These are phyloP conservation scores for Hypocryptadius cinnamomeus DNA, from an alignment of 2,113 vertebrate genomes.

Conservation along the genomic window DNA sequence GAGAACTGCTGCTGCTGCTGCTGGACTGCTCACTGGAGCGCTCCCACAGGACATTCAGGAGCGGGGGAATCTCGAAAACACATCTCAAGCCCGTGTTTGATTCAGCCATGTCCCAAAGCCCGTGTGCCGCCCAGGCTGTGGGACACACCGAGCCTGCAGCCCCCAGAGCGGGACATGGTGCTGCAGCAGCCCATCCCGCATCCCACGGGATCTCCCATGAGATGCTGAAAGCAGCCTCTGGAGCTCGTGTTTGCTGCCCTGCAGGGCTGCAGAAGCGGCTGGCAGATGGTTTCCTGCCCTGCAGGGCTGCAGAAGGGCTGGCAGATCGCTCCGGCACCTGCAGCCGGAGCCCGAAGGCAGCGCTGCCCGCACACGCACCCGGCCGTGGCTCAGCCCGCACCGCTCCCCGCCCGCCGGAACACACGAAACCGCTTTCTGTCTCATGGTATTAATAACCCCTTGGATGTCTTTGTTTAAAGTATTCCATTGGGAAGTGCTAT, in stretches of 20 bases:
- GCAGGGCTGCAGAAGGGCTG: neutral
- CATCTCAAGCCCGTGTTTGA: fast-evolving
- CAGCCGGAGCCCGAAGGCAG: neutral
- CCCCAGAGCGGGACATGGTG: fast-evolving
- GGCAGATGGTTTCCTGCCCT: neutral
- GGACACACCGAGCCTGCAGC: fast-evolving
- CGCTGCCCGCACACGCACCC: neutral
- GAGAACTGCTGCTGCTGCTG: neutral
- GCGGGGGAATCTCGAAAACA: fast-evolving
- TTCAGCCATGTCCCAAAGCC: neutral
- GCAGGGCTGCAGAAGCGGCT: neutral
- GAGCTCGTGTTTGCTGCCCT: fast-evolving
- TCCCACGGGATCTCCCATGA: fast-evolving
- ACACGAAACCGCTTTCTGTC: neutral
- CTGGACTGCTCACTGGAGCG: fast-evolving
- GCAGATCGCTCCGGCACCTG: fast-evolving
- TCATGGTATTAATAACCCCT: conserved; percentile 30
- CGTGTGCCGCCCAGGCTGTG: fast-evolving
- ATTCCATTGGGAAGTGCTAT: conserved; percentile 52
- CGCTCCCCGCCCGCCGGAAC: neutral
- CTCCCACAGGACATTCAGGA: neutral
- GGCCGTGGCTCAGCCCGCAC: fast-evolving
- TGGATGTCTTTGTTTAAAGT: conserved; percentile 41
- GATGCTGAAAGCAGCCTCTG: neutral
- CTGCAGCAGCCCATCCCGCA: neutral